These are phyloP conservation scores for Parnassius apollo DNA, from an alignment of 2,888 invertebrate genomes.

Conservation along the genomic window DNA sequence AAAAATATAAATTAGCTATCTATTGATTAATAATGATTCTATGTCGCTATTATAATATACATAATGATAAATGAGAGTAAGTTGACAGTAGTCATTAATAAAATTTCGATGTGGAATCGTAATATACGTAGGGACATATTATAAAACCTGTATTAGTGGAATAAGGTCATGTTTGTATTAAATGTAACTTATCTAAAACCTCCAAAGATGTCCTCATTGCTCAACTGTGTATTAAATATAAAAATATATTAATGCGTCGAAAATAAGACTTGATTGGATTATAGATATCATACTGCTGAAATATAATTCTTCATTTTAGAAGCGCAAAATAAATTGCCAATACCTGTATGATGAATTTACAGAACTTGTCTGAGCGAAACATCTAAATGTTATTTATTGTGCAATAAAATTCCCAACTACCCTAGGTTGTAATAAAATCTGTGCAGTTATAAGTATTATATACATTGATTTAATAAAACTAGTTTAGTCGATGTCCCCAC, in stretches of 20 bases:
- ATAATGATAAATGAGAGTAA: background rate
- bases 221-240: no score
- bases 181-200: background rate
- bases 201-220: no score
- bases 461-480: background rate
- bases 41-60: background rate
- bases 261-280: no score
- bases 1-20: background rate
- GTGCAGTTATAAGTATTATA: constrained; percentile 10
- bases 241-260: no score
- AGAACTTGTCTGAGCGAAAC: background rate
- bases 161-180: background rate
- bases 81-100: background rate
- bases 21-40: background rate
- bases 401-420: constrained; percentile 3
- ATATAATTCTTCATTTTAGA: no score
- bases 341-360: no score
- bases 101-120: background rate
- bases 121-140: background rate
- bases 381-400: background rate
- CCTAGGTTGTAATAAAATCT: constrained; percentile 16
- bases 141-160: background rate
- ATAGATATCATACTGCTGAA: no score
- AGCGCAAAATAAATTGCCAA: no score
- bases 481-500: constrained; percentile 9